These are phyloP conservation scores for Gerris lacustris DNA, from an alignment of 2,888 invertebrate species.

Conservation along the genomic window DNA sequence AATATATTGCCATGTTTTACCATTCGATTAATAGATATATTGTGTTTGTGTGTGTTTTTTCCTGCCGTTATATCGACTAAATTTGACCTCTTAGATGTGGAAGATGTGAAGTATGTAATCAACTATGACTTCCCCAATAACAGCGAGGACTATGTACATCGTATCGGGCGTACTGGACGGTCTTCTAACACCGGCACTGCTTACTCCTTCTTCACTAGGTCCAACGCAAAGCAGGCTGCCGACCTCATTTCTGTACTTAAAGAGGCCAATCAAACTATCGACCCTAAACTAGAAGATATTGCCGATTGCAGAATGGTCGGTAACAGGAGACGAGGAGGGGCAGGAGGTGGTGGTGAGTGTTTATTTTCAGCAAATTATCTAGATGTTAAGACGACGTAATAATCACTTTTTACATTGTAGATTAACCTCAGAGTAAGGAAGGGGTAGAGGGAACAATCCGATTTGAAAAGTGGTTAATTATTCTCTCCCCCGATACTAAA, in stretches of 20 bases:
- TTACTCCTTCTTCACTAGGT: slow-evolving; percentile 87
- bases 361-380: neutral
- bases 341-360: slow-evolving; percentile 20
- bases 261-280: slow-evolving; percentile 89
- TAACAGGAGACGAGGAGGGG: slow-evolving; percentile 26
- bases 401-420: no score
- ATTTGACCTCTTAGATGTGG: slow-evolving; percentile 46
- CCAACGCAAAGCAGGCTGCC: slow-evolving; percentile 78
- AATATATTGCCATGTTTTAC: no score
- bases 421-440: no score
- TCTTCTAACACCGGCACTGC: slow-evolving; percentile 60
- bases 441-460: no score
- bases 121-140: slow-evolving; percentile 60
- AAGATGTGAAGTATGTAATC: slow-evolving; percentile 60
- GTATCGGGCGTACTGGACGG: slow-evolving; percentile 57
- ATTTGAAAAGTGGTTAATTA: no score
- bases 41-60: no score
- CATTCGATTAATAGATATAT: no score
- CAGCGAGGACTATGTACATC: slow-evolving; percentile 59
- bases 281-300: slow-evolving; percentile 50
- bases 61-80: no score
- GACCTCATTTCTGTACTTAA: slow-evolving; percentile 83
- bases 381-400: no score
- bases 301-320: slow-evolving; percentile 34
- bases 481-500: no score